These are phyloP conservation scores for Tholera decimalis DNA, from an alignment of 2,888 invertebrate species.

Conservation along the genomic window DNA sequence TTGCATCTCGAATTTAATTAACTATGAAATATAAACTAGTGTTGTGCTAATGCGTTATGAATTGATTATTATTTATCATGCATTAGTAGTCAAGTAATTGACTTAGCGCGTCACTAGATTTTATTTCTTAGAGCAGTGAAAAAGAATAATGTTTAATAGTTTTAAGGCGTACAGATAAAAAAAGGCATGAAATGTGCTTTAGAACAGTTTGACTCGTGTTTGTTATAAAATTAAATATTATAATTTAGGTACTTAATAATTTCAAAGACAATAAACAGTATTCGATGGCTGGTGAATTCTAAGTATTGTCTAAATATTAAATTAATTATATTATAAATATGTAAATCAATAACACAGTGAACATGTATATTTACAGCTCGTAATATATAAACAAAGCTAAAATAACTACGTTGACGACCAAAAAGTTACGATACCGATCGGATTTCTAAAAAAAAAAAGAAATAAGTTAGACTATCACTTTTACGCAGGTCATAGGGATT, in stretches of 20 bases:
- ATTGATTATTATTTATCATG: conserved; percentile 2
- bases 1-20: conserved; percentile 7
- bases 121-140: conserved; percentile 19
- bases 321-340: conserved; percentile 41
- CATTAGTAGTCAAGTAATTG: conserved; percentile 7
- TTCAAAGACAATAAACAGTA: conserved; percentile 22
- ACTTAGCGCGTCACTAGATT: conserved; percentile 23
- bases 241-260: conserved; percentile 17
- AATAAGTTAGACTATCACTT: conserved; percentile 42
- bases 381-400: conserved; percentile 54
- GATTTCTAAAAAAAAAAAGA: conserved; percentile 59
- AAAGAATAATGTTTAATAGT: conserved; percentile 1
- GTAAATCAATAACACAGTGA: conserved; percentile 51
- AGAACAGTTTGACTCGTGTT: conserved; percentile 9
- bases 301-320: conserved; percentile 40
- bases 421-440: conserved; percentile 64
- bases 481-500: conserved; percentile 32
- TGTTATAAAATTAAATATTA: conserved; percentile 5
- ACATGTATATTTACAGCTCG: conserved; percentile 59
- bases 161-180: conserved; percentile 15
- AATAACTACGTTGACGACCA: conserved; percentile 57
- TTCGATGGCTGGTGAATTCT: conserved; percentile 36
- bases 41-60: not conserved
- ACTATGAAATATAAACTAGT: conserved; percentile 14
- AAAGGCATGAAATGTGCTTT: conserved; percentile 27